Evolutionary conservation across 2,797 vertebrate species (phyloP).

Genomic region (Saguinus oedipus): DNA sequence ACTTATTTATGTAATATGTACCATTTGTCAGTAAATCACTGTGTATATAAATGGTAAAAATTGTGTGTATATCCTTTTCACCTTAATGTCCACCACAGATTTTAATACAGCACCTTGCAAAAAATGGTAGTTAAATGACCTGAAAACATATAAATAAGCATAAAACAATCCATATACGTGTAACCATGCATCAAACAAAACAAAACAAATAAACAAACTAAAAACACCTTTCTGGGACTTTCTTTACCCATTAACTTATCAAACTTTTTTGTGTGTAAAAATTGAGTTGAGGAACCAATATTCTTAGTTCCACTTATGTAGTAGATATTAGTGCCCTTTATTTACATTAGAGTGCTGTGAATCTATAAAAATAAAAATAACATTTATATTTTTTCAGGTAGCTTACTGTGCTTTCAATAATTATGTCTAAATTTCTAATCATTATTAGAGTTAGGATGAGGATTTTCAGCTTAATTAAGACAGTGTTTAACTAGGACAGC

Average conservation of each 20-base stretch:
- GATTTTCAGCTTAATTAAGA: not conserved
- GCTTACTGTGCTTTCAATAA: not conserved
- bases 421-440: not conserved
- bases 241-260: not conserved
- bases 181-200: conserved; percentile 28
- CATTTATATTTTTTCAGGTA: conserved; percentile 20
- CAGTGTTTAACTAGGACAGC: not conserved
- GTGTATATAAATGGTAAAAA: conserved; percentile 66
- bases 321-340: not conserved
- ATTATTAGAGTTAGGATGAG: not conserved
- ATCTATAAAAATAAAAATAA: not conserved
- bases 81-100: conserved; percentile 2
- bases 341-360: not conserved
- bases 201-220: not conserved
- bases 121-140: conserved; percentile 47
- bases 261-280: not conserved
- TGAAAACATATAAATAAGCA: conserved; percentile 64
- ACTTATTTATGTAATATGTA: conserved; percentile 74
- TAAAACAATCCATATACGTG: conserved; percentile 9
- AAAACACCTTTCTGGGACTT: not conserved
- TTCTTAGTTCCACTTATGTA: not conserved
- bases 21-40: conserved; percentile 73
- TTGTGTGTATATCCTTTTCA: conserved; percentile 64
- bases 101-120: conserved; percentile 23
- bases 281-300: not conserved